Conservation (phyloP, 2,888 invertebrate species). For the Melieria crassipennis region DNA sequence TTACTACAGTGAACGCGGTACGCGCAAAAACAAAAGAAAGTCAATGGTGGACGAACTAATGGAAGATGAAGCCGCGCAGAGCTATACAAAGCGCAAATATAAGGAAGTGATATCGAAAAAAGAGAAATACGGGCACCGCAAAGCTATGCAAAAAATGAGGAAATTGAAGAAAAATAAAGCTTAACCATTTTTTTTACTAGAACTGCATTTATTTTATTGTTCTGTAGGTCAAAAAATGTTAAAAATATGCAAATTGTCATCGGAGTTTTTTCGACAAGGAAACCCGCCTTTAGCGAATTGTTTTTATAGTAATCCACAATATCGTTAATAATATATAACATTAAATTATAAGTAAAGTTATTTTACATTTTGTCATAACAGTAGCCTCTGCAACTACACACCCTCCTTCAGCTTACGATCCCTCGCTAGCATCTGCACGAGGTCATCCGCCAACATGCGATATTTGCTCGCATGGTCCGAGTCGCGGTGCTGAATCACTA, state of each 20-base stretch:
- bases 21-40: constrained; percentile 85
- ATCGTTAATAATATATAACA: background rate
- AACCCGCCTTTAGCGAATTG: too few species aligned
- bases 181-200: constrained; percentile 6
- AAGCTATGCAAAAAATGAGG: constrained; percentile 79
- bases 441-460: constrained; percentile 42
- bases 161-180: constrained; percentile 66
- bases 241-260: too few species aligned
- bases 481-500: constrained; percentile 56
- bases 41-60: constrained; percentile 94
- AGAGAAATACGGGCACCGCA: constrained; percentile 75
- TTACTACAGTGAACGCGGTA: constrained; percentile 84
- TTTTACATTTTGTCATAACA: constrained; percentile 10
- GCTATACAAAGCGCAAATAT: constrained; percentile 83
- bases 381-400: background rate
- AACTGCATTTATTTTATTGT: too few species aligned
- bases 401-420: constrained; percentile 1
- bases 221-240: too few species aligned
- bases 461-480: constrained; percentile 57
- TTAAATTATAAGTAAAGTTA: background rate
- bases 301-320: background rate
- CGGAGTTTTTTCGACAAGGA: too few species aligned
- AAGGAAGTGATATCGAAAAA: constrained; percentile 77
- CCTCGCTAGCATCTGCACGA: constrained; percentile 41
- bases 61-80: constrained; percentile 86